Base-by-base conservation (phyloP, 2,888 invertebrate species). In the Melipona beecheii region DNA sequence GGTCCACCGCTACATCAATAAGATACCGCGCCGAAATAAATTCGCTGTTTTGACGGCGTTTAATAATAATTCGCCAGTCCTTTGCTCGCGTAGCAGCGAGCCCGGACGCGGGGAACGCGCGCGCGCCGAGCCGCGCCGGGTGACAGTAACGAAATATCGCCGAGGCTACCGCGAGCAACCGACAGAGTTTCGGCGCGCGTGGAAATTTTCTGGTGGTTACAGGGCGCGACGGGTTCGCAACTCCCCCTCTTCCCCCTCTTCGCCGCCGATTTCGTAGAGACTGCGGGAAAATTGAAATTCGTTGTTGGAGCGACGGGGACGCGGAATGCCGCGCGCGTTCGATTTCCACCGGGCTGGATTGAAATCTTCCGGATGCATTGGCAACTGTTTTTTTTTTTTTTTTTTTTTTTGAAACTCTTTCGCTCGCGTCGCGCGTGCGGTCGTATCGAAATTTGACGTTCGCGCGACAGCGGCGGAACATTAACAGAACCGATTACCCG, bases 41-140 rank as follows among this genome's bases (percentile, higher is more conserved):
- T 92, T 91, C 91, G 88, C 85, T 92, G 91, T 92, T 92, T 92
- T 92, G 92, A 92, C 92, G 91, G 91, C 91, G 86, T 92, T 92
- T 92, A 92, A 92, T 92, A 92, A 92, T 92, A 92, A 92, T 92
- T 92, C 90, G 91, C 91, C 91, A 89, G 90, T 92, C 90, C 90
- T 80, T 43, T 43, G 81, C 79, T 76, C 73, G 85, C 76, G n/a
- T n/a, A n/a, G n/a, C n/a, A n/a, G n/a, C n/a, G n/a, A n/a, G n/a
- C n/a, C n/a, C 36, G 66, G 43, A 31, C 49, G 62, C 19, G 36
- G 65, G 21, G 36, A 24, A 21, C 21, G 58, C 36, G 4, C 36
- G 58, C 31, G 36, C 36, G 36, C 36, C 36, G 36, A 9, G 36
- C 9, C 36, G 43, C 43, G 69, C 56, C n/a, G 86, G 79, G 81